These are phyloP conservation scores for Odocoileus hemionus DNA, from an alignment of 2,113 vertebrate genomes.

Conservation along the genomic window DNA sequence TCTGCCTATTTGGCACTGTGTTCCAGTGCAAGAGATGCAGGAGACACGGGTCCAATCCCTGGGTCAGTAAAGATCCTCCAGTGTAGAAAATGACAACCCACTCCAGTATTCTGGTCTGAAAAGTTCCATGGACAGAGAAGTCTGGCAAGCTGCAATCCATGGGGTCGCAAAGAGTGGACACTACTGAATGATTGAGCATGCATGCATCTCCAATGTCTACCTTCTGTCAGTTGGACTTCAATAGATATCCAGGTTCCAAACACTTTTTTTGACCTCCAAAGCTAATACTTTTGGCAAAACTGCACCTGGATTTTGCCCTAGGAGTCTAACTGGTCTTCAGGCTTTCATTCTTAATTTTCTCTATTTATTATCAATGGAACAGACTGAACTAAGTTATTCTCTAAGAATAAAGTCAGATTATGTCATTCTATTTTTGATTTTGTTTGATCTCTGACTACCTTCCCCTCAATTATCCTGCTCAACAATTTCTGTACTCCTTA, in stretches of 20 bases:
- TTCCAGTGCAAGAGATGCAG: neutral
- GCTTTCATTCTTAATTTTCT: neutral
- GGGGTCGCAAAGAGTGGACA: neutral
- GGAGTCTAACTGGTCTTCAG: neutral
- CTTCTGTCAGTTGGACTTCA: neutral
- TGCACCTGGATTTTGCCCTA: neutral
- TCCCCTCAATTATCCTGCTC: neutral
- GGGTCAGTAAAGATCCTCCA: neutral
- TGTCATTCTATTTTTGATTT: neutral
- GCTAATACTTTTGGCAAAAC: neutral
- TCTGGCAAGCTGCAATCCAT: neutral
- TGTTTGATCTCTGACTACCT: neutral
- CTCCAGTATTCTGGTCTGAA: neutral
- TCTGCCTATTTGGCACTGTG: neutral
- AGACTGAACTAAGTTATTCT: neutral
- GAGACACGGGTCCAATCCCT: neutral
- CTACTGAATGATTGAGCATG: neutral
- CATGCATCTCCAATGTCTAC: neutral
- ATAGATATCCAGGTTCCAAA: neutral
- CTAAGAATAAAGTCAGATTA: neutral
- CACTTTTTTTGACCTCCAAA: neutral
- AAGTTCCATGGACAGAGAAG: neutral
- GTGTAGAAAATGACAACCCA: neutral
- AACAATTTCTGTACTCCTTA: neutral
- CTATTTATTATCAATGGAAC: neutral